These are phyloP conservation scores for Cenopis cana DNA, from an alignment of 2,888 invertebrate genomes.

Conservation along the genomic window DNA sequence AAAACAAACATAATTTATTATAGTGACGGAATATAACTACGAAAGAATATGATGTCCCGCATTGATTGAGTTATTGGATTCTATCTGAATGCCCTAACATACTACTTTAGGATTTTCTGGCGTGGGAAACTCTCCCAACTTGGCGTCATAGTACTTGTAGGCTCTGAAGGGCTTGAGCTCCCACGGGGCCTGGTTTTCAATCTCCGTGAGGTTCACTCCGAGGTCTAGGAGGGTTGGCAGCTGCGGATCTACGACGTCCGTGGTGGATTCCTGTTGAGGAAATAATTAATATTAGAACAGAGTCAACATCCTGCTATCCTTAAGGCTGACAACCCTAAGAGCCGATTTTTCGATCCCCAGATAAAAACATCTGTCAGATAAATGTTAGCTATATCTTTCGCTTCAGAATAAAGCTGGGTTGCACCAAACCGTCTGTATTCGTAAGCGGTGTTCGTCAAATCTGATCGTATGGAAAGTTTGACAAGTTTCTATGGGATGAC, in stretches of 20 bases:
- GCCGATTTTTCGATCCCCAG: no score
- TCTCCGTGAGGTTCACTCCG: slow-evolving; percentile 89
- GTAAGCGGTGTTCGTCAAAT: no score
- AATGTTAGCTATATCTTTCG: no score
- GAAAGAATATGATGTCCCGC: slow-evolving; percentile 3
- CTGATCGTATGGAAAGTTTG: no score
- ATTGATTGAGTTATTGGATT: neutral
- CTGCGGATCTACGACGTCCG: slow-evolving; percentile 87
- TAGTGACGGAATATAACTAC: slow-evolving; percentile 34
- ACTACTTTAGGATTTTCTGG: slow-evolving; percentile 86
- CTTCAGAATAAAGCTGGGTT: no score
- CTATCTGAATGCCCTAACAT: slow-evolving; percentile 6
- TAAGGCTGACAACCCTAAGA: no score
- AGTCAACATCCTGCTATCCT: no score
- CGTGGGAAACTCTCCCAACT: slow-evolving; percentile 90
- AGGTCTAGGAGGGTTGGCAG: slow-evolving; percentile 95
- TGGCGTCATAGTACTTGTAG: slow-evolving; percentile 89
- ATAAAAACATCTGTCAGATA: no score
- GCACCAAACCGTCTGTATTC: no score
- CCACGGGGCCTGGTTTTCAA: slow-evolving; percentile 94
- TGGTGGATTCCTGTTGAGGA: slow-evolving; percentile 88
- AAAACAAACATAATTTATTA: slow-evolving; percentile 45
- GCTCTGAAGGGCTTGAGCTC: slow-evolving; percentile 90
- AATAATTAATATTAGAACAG: slow-evolving; percentile 9
- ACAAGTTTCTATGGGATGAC: no score